Evolutionary conservation across 2,888 invertebrate genomes (phyloP), one percentile per base, ranked within the genome.

Genomic region (Diadegma fenestrale): DNA sequence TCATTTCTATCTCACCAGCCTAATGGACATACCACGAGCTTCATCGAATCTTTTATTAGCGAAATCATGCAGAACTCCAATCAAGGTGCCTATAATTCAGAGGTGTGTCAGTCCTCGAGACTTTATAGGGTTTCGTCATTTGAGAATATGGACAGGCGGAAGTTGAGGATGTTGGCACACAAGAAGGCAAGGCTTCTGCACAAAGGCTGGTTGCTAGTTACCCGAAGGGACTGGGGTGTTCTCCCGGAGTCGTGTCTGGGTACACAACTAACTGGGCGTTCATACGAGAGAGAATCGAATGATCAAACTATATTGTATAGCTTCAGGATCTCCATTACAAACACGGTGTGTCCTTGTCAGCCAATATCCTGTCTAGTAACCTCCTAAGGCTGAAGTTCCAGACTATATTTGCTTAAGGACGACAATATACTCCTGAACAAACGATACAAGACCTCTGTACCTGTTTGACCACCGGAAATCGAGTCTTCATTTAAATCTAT

Each of bases 301-400:
- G 86, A 85, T 88, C 87, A 88, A 88, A 87, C 85, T 87, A 84
- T 84, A 87, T 83, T 58, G 45, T 80, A 80, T 43, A 79, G 80
- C 84, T 61, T 79, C 79, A 73, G 85, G 87, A 88, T 88, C 87
- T 88, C 87, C 87, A 88, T 88, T 87, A 87, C 87, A 88, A 88
- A 87, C 87, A 85, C 82, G 84, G 84, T 82, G 81, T 84, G 87
- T 88, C 82, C 85, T 87, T 88, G 87, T 82, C 86, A 85, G 87
- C 87, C 87, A 88, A 88, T 88, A 88, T 87, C 87, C 87, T 84
- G 80, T 82, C 82, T 68, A 82, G 83, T 84, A 82, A 84, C 78
- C 82, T 84, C 84, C 75, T 58, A 75, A 79, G 82, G 71, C 76
- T 43, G 82, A 87, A 87, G 85, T 87, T 87, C 78, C 86, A 78